Base-by-base conservation (phyloP, 2,797 vertebrate genomes). In the Sebastes miniatus region DNA sequence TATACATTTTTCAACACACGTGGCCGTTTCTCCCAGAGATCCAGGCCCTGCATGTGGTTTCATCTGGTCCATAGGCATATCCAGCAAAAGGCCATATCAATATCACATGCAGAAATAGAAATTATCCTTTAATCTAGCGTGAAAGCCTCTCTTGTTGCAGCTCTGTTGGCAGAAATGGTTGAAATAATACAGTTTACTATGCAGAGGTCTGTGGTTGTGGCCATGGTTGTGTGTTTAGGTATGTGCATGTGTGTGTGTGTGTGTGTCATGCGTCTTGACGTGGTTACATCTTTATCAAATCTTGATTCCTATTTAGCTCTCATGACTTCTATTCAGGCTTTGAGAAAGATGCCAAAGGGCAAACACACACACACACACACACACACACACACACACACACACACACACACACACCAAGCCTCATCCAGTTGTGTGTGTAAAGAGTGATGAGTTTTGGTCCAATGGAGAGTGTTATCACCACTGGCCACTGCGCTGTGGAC, bases 401-500 rank as follows among this genome's bases (percentile, higher is more conserved):
- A 84, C 11, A 67, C 61, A 72, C 50, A 65, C 50, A 70, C 58
- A 79, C 69, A 87, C 39, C 61, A 3, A 73, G 22, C 64, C 24
- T 66, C 24, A 11, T 69, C 58, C 56, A 86, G 80, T 73, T 83
- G 36, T 86, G 79, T 89, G 81, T 90, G 81, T 80, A 64, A 75
- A 72, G 74, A 86, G 63, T 73, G 88, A 81, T 83, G 85, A 70
- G 88, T 91, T 89, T 91, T 88, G 84, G 88, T 91, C 83, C 86
- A 87, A 50, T 78, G 77, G 87, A 88, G 79, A 90, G 77, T 83
- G 83, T 93, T 93, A 95, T 95, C 92, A 87, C 80, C 79, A 69
- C 82, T 87, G 84, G 89, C 83, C 90, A 91, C 84, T 77, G 84
- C 88, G 65, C 81, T 89, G 86, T 93, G 92, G 88, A 81, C 84